Evolutionary conservation across 2,113 vertebrate species (phyloP), one percentile per base, ranked within the genome.

Genomic region (Gadus macrocephalus): DNA sequence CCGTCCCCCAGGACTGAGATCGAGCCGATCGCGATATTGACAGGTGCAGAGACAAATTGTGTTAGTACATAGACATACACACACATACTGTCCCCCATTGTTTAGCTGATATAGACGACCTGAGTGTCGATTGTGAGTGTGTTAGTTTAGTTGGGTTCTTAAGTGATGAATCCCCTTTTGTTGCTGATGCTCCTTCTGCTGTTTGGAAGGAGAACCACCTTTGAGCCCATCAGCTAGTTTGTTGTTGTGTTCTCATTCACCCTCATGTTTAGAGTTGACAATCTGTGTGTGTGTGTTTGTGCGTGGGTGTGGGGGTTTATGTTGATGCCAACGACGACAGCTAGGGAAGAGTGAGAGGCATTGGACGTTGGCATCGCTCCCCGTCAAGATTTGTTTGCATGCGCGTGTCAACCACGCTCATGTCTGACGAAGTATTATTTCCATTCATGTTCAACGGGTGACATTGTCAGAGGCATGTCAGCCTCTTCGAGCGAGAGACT

Each of bases 221-320:
- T 69, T 69, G 66, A 73, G 64, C 62, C 61, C 66, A 74, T 76
- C 86, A 79, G 81, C 61, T 62, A 70, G 69, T 71, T 74, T 59
- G 68, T 81, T 75, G 66, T 67, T 66, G 78, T 49, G 69, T 63
- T 56, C 35, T 73, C 72, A 62, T 81, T 80, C 79, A 77, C 78
- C 60, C 42, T 67, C 71, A 63, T n/a, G 62, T 38, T 77, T 61
- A 49, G 68, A 75, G 74, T 71, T 56, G 78, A 80, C 72, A 75
- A 55, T 65, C 53, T 63, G 69, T 49, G 49, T 5, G 76, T 16
- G 70, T 68, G 62, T 42, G 66, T 66, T 60, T 31, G 65, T 19
- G 64, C 7, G 58, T 16, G 53, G 64, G 20, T 4, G 31, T 4
- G 31, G 31, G 31, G 31, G 31, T 4, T n/a, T 20, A 59, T 20